Evolutionary conservation across 2,797 vertebrate genomes (phyloP).

Genomic region (Coracias cyanogaster): DNA sequence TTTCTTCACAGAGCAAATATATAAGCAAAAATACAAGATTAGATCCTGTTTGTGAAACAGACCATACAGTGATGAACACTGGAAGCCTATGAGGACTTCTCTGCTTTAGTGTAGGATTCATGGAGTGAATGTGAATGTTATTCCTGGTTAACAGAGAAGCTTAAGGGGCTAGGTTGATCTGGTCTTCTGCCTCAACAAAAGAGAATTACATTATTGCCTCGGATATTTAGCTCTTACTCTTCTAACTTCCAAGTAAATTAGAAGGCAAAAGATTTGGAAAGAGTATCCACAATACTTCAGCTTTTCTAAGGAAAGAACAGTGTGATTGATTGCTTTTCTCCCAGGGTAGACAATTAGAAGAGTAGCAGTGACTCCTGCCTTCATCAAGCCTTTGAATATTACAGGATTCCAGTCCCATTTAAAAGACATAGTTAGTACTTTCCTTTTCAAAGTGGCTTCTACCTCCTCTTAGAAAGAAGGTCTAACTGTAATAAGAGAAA

Average conservation of each 20-base stretch:
- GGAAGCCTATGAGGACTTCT: neutral
- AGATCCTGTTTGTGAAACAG: neutral
- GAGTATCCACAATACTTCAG: neutral
- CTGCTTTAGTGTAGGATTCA: neutral
- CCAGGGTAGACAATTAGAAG: neutral
- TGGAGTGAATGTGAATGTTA: neutral
- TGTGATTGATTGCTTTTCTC: neutral
- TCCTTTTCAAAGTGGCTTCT: neutral
- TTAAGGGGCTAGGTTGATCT: neutral
- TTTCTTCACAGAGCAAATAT: neutral
- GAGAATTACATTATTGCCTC: neutral
- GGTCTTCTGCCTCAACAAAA: neutral
- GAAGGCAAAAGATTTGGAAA: neutral
- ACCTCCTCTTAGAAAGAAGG: neutral
- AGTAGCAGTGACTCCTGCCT: neutral
- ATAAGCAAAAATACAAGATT: neutral
- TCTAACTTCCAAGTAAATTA: neutral
- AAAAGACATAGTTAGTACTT: neutral
- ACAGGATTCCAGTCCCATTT: neutral
- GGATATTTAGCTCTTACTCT: neutral
- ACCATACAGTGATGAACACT: neutral
- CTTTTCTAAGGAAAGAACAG: neutral
- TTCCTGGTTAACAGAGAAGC: neutral
- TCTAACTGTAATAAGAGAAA: neutral
- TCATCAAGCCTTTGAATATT: neutral